These are phyloP conservation scores for Grallaria varia DNA, from an alignment of 2,113 vertebrate genomes.

Conservation along the genomic window DNA sequence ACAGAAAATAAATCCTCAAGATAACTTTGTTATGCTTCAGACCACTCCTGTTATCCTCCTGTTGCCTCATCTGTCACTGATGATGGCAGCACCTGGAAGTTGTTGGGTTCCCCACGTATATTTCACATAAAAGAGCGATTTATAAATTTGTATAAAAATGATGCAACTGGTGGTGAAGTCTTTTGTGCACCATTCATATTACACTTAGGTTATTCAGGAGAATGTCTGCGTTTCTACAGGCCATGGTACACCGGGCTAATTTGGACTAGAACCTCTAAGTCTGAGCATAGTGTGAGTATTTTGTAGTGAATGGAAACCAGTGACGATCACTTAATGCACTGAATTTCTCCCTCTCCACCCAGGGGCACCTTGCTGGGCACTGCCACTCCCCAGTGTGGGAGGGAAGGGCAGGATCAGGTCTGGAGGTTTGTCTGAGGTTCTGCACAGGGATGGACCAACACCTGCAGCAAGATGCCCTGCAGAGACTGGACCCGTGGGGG, in stretches of 20 bases:
- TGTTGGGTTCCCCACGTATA: background rate
- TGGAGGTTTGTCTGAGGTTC: background rate
- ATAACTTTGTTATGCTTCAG: background rate
- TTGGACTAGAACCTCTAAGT: background rate
- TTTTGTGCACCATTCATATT: background rate
- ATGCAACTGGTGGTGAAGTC: background rate
- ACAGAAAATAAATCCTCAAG: background rate
- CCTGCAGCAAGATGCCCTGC: background rate
- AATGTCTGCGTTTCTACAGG: background rate
- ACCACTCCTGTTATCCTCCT: background rate
- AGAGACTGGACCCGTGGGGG: background rate
- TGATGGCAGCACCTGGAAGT: background rate
- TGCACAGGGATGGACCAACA: background rate
- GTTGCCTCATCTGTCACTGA: background rate
- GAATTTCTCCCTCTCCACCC: background rate
- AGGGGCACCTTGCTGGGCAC: accelerated
- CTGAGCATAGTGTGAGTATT: background rate
- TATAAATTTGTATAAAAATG: background rate
- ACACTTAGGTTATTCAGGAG: background rate
- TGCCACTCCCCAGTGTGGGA: background rate
- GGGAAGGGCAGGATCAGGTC: background rate
- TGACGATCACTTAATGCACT: background rate
- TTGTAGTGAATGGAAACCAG: background rate
- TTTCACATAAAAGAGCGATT: background rate
- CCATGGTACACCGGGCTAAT: background rate